These are phyloP conservation scores for Diceros bicornis DNA, from an alignment of 2,797 vertebrate genomes.

Conservation along the genomic window DNA sequence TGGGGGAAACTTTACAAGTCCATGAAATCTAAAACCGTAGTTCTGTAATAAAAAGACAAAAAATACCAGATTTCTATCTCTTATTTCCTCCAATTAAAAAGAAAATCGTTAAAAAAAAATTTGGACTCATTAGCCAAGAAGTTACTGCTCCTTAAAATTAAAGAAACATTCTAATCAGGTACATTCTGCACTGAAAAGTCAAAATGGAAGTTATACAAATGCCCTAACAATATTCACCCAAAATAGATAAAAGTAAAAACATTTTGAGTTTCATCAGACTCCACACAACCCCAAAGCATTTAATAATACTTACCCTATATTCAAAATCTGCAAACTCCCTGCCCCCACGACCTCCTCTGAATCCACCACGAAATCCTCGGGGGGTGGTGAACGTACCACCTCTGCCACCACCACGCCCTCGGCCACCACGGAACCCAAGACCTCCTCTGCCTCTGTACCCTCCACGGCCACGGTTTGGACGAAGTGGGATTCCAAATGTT, in stretches of 20 bases:
- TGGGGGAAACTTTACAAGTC: not conserved
- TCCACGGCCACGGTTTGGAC: conserved; percentile 94
- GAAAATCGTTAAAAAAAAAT: not conserved
- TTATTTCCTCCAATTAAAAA: not conserved
- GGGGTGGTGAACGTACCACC: conserved; percentile 90
- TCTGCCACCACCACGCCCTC: conserved; percentile 92
- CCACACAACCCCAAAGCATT: not conserved
- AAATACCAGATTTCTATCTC: not conserved
- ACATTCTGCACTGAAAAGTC: not conserved
- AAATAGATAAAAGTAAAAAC: not conserved
- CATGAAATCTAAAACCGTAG: conserved; percentile 34
- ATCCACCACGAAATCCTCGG: conserved; percentile 94
- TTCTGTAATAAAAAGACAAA: conserved; percentile 35
- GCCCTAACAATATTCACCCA: not conserved
- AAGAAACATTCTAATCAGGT: not conserved
- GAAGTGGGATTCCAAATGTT: conserved; percentile 97
- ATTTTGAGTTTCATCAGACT: not conserved
- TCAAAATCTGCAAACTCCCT: conserved; percentile 97
- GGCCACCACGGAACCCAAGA: conserved; percentile 94
- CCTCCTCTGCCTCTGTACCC: conserved; percentile 95
- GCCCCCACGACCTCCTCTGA: conserved; percentile 94
- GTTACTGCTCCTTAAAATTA: conserved; percentile 25
- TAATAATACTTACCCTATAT: conserved; percentile 93
- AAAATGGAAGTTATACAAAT: conserved; percentile 54
- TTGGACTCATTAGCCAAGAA: conserved; percentile 2